Evolutionary conservation across 1,140 invertebrate species (phyloP).

Genomic region (Drosophila pallidifrons): DNA sequence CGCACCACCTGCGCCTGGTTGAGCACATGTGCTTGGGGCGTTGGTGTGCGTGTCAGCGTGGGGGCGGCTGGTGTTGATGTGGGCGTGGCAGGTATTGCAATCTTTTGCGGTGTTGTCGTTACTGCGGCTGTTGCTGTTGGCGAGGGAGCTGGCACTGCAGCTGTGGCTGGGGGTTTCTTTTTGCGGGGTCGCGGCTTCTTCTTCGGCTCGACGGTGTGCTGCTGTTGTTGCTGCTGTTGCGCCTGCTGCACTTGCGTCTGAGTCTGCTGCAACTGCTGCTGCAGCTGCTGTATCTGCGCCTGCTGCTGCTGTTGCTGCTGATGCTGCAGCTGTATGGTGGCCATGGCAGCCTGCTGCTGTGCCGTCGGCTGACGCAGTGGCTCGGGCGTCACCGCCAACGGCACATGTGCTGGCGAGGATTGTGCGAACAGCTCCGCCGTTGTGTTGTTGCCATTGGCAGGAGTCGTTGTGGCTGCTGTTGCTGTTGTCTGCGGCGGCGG

Average conservation of each 20-base stretch:
- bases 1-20: slow-evolving; percentile 33
- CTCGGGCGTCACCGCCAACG: slow-evolving; percentile 73
- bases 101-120: slow-evolving; percentile 39
- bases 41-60: slow-evolving; percentile 35
- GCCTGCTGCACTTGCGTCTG: slow-evolving; percentile 74
- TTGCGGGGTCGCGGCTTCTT: slow-evolving; percentile 78
- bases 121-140: slow-evolving; percentile 17
- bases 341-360: slow-evolving; percentile 65
- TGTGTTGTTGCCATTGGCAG: slow-evolving; percentile 21
- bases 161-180: slow-evolving; percentile 55
- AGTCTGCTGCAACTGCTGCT: slow-evolving; percentile 70
- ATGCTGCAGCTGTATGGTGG: slow-evolving; percentile 77
- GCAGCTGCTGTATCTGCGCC: slow-evolving; percentile 69
- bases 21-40: slow-evolving; percentile 36
- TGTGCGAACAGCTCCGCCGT: slow-evolving; percentile 72
- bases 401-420: slow-evolving; percentile 71
- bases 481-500: slow-evolving; percentile 41
- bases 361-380: slow-evolving; percentile 73
- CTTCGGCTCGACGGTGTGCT: slow-evolving; percentile 56
- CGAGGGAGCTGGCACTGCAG: slow-evolving; percentile 11
- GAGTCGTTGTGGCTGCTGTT: slow-evolving; percentile 11
- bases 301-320: slow-evolving; percentile 76
- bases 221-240: slow-evolving; percentile 57
- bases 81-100: slow-evolving; percentile 43
- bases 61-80: slow-evolving; percentile 17